A percentile compares a stretch with the other conserved stretches of the same genome.
Conservation (phyloP, 2,113 vertebrate species). For the Athene noctua region DNA sequence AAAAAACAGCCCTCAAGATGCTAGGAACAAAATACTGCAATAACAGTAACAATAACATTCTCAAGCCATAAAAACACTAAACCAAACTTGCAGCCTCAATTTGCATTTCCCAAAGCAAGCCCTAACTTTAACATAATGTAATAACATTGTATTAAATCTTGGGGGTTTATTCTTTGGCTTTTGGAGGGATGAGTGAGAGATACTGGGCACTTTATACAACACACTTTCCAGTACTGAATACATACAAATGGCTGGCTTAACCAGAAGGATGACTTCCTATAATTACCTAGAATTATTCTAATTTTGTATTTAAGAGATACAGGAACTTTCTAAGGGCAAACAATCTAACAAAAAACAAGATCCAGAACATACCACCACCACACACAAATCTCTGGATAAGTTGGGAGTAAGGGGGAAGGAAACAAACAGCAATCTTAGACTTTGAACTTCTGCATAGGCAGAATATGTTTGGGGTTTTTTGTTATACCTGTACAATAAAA, state of each 20-base stretch:
- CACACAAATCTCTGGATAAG: neutral
- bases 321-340: neutral
- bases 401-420: fast-evolving
- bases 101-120: neutral
- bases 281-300: neutral
- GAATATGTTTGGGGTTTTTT: neutral
- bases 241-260: neutral
- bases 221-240: neutral
- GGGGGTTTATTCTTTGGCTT: neutral
- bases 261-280: neutral
- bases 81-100: neutral
- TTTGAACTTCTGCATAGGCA: neutral
- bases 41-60: neutral
- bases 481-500: neutral
- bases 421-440: neutral
- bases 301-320: neutral
- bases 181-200: neutral
- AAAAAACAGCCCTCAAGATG: neutral
- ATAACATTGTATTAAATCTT: neutral
- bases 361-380: neutral
- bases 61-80: conserved; percentile 2
- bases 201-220: neutral
- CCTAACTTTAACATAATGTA: neutral
- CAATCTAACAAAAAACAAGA: neutral
- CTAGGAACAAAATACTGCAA: neutral